These are phyloP conservation scores for Geodia barretti DNA, from an alignment of 37 sponge, comb jelly and placozoan species.

Conservation along the genomic window DNA sequence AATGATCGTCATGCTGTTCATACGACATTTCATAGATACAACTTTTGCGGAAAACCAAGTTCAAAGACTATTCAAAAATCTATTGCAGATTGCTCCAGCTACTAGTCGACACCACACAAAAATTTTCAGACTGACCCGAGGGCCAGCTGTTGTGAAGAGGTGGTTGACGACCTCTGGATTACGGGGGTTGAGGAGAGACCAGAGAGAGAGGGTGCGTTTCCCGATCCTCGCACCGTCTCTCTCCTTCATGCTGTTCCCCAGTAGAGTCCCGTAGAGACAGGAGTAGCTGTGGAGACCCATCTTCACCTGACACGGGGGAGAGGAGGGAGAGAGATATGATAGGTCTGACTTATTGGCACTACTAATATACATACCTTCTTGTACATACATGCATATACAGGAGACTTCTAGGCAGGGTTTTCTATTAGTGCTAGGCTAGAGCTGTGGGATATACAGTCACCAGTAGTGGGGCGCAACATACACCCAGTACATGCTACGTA, in stretches of 20 bases:
- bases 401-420: too few species aligned
- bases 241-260: constrained; percentile 74
- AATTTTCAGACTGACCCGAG: neutral
- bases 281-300: constrained; percentile 82
- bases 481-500: neutral
- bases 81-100: too few species aligned
- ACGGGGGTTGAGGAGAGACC: constrained; percentile 60
- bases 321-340: neutral
- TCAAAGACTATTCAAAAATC: too few species aligned
- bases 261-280: constrained; percentile 82
- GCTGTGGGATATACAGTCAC: too few species aligned
- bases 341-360: neutral
- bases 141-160: constrained; percentile 48
- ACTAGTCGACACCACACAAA: too few species aligned
- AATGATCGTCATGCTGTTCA: too few species aligned
- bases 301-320: constrained; percentile 56
- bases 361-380: constrained; percentile 8
- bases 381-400: constrained; percentile 6
- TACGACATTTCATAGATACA: too few species aligned
- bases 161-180: constrained; percentile 65
- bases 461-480: too few species aligned
- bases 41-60: too few species aligned
- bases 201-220: constrained; percentile 70
- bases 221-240: constrained; percentile 48
- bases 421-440: too few species aligned